Evolutionary conservation across 2,113 vertebrate genomes (phyloP).

Genomic region (Gila orcuttii): DNA sequence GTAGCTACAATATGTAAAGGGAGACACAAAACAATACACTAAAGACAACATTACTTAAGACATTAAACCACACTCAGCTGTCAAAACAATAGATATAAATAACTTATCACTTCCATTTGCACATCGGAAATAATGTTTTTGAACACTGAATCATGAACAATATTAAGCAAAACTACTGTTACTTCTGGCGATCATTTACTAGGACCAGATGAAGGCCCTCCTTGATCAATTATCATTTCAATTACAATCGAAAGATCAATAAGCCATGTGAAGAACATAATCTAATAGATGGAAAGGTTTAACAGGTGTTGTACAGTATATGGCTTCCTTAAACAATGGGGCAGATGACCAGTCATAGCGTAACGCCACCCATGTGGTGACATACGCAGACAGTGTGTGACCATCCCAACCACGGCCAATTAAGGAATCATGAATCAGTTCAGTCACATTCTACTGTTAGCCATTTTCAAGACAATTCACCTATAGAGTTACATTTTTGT

Average conservation of each 20-base stretch:
- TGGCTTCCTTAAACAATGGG: slow-evolving; percentile 42
- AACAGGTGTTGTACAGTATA: slow-evolving; percentile 10
- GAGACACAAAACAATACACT: slow-evolving; percentile 76
- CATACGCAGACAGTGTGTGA: background rate
- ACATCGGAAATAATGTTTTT: slow-evolving; percentile 57
- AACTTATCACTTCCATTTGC: slow-evolving; percentile 64
- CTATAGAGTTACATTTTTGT: slow-evolving; percentile 47
- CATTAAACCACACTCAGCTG: slow-evolving; percentile 75
- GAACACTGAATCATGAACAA: slow-evolving; percentile 32
- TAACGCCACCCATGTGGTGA: background rate
- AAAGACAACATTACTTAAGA: slow-evolving; percentile 78
- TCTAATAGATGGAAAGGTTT: slow-evolving; percentile 21
- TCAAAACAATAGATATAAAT: slow-evolving; percentile 76
- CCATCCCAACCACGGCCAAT: background rate
- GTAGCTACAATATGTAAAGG: slow-evolving; percentile 77
- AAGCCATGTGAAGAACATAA: slow-evolving; percentile 15
- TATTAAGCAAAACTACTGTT: slow-evolving; percentile 20
- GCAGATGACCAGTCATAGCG: background rate
- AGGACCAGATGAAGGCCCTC: background rate
- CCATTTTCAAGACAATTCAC: slow-evolving; percentile 60
- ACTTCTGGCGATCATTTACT: background rate
- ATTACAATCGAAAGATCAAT: slow-evolving; percentile 13
- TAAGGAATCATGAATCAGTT: slow-evolving; percentile 38
- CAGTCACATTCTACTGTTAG: slow-evolving; percentile 67
- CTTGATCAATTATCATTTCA: background rate